These are phyloP conservation scores for Desmodus rotundus DNA, from an alignment of 2,113 vertebrate species.

Conservation along the genomic window DNA sequence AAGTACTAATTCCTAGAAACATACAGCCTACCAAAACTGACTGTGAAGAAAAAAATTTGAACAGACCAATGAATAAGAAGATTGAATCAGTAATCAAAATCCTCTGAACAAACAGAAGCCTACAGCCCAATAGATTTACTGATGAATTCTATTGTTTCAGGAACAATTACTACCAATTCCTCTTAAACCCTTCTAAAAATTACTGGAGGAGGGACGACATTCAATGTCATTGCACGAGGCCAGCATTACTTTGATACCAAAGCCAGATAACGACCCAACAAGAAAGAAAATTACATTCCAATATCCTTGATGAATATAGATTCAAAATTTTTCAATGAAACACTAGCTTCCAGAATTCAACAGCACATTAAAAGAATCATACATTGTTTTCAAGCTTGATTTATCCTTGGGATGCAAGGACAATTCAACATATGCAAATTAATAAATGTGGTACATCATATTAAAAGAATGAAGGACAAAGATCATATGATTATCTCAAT, in stretches of 20 bases:
- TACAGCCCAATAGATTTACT: neutral
- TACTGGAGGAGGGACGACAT: neutral
- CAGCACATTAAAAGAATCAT: neutral
- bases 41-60: too few species aligned
- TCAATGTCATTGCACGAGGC: neutral
- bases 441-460: neutral
- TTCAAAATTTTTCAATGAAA: neutral
- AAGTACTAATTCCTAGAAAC: too few species aligned
- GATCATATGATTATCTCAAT: neutral
- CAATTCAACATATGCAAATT: neutral
- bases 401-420: neutral
- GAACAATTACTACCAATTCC: neutral
- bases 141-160: neutral
- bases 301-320: neutral
- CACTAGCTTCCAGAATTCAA: neutral
- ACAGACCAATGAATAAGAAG: neutral
- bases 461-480: neutral
- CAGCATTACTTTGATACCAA: neutral
- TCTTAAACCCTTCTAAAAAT: neutral
- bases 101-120: neutral
- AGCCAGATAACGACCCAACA: neutral
- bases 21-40: too few species aligned
- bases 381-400: neutral
- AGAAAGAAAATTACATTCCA: neutral
- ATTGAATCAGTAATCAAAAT: neutral